Percentiles rank a stretch among this genome's conserved stretches.
These are phyloP conservation scores for Eciton burchellii DNA, from an alignment of 1,140 invertebrate genomes.

Conservation along the genomic window DNA sequence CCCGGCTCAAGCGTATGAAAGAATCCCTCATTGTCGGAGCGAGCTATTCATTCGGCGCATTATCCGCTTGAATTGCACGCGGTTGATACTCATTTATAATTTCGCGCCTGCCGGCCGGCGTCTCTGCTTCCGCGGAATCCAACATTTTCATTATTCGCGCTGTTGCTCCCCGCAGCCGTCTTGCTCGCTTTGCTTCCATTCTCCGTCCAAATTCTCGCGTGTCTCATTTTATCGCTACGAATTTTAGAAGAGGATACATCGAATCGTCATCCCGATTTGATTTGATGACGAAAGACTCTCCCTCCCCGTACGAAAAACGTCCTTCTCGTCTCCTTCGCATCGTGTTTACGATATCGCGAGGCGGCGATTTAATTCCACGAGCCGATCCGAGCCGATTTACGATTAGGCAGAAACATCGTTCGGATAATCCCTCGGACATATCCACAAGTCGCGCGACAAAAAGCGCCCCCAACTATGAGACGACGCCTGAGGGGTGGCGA, in stretches of 20 bases:
- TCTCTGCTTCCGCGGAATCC: constrained; percentile 31
- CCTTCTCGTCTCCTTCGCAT: too few relatives aligned
- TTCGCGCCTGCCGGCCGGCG: constrained; percentile 72
- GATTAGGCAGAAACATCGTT: constrained; percentile 68
- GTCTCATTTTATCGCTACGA: too few relatives aligned
- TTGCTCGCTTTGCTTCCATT: constrained; percentile 47
- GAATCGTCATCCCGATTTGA: too few relatives aligned
- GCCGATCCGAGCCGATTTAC: constrained; percentile 55
- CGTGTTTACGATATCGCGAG: constrained; percentile 39
- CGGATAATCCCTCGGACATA: constrained; percentile 68
- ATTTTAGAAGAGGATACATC: too few relatives aligned
- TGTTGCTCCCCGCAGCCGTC: constrained; percentile 6
- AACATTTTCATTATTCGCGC: constrained; percentile 34
- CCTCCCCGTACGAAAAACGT: too few relatives aligned
- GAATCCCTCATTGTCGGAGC: constrained; percentile 82
- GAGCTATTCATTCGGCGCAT: constrained; percentile 83
- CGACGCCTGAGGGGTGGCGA: constrained; percentile 66
- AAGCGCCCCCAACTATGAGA: constrained; percentile 61
- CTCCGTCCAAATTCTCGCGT: too few relatives aligned
- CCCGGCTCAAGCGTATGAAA: constrained; percentile 79
- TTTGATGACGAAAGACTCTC: too few relatives aligned
- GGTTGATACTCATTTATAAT: constrained; percentile 84
- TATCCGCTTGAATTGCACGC: constrained; percentile 82
- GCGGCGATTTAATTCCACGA: constrained; percentile 40
- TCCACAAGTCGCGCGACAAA: constrained; percentile 62